Evolutionary conservation across 2,797 vertebrate species (phyloP), one percentile per base, ranked within the genome.

Genomic region (Buphagus erythrorhynchus): DNA sequence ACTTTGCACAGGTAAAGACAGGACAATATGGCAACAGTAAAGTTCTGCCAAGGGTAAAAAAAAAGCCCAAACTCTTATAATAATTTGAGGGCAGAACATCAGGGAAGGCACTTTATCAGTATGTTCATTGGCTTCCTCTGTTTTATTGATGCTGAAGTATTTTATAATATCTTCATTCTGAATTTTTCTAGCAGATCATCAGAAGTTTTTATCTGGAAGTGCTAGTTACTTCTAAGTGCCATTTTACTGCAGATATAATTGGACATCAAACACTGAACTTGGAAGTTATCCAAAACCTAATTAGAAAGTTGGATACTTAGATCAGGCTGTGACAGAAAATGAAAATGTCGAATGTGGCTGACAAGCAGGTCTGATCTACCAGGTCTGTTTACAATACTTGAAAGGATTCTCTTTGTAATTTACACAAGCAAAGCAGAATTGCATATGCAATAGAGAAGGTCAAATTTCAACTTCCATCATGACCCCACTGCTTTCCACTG

Each of bases 261-360:
- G 94, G 89, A 93, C 95, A 96, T 96, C 94, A 94, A 96, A 95
- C 68, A 86, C 88, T 38, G 3, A 94, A 92, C 72, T 81, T 98
- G 98, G 98, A 97, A 96, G 67, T 38, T 75, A 92, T 97, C 97
- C 98, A 98, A 97, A 97, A 97, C 90, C 97, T 97, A 98, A 98
- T 98, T 98, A 98, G 73, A 87, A 96, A 94, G 81, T 86, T 96
- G 74, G 86, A 92, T 49, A 71, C 95, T 97, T 96, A 97, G 95
- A 97, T 95, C 43, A 88, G 91, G 71, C 79, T 94, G 81, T 90
- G 87, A 87, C 63, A 80, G 86, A 95, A 86, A 95, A 95, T 94
- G 74, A 93, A 94, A 88, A 96, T 77, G 79, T 81, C 0, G 5
- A 93, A 84, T 33, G 35, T 61, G 73, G 76, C 74, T 90, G 93